Evolutionary conservation across 2,113 vertebrate species (phyloP).

Genomic region (Prolemur simus): DNA sequence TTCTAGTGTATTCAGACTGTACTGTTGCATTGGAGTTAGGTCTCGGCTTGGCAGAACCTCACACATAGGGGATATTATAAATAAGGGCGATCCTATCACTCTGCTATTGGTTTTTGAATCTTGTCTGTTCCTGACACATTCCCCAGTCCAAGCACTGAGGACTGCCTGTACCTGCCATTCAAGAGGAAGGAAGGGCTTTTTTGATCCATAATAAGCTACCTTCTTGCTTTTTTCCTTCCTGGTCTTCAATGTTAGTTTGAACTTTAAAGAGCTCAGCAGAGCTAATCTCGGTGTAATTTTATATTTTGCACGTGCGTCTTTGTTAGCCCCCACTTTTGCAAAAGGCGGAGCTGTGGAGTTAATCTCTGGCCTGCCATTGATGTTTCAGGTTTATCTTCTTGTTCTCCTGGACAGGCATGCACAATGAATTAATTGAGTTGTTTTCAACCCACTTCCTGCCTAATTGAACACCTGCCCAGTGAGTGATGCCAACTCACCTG

Average conservation of each 20-base stretch:
- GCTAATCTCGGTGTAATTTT: neutral
- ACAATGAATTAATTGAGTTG: constrained; percentile 29
- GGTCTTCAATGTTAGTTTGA: neutral
- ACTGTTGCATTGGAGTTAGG: neutral
- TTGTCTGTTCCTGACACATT: neutral
- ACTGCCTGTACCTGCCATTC: neutral
- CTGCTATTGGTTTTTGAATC: neutral
- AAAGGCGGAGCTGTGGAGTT: neutral
- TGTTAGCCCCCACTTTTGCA: neutral
- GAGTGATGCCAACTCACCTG: neutral
- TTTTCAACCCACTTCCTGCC: constrained; percentile 3
- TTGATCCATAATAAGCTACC: neutral
- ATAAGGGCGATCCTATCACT: neutral
- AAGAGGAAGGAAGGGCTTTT: neutral
- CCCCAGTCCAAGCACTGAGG: accelerated
- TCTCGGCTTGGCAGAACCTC: neutral
- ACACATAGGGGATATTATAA: neutral
- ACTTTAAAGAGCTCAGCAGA: neutral
- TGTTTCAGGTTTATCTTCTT: neutral
- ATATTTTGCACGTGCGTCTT: neutral
- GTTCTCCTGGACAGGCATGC: neutral
- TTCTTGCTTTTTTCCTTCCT: neutral
- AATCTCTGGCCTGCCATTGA: neutral
- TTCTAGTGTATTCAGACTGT: neutral
- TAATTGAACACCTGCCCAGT: constrained; percentile 34